These are phyloP conservation scores for Camptogramma bilineatum DNA, from an alignment of 2,888 invertebrate species.

Conservation along the genomic window DNA sequence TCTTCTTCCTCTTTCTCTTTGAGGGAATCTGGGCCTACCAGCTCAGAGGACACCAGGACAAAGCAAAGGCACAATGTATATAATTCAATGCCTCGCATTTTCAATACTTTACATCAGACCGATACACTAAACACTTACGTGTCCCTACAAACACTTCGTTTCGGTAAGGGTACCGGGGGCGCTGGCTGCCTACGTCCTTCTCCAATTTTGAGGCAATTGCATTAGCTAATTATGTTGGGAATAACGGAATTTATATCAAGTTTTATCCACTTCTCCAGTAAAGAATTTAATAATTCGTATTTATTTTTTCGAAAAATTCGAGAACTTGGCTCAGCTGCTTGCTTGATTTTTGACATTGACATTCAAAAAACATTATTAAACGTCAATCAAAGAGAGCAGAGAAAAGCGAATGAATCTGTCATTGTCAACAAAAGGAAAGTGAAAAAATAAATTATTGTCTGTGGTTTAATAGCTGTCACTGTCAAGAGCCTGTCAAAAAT, in stretches of 20 bases:
- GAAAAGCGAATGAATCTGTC: too few species aligned
- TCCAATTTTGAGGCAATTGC: not conserved
- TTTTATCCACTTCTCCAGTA: not conserved
- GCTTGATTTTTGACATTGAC: not conserved
- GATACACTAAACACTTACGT: slow-evolving; percentile 67
- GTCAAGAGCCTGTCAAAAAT: too few species aligned
- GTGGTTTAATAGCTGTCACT: too few species aligned
- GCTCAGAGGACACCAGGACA: slow-evolving; percentile 62
- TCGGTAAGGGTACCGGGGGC: slow-evolving; percentile 2
- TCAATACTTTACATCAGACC: slow-evolving; percentile 48
- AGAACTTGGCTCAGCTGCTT: not conserved
- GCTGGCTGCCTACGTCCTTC: not conserved
- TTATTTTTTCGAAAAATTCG: not conserved
- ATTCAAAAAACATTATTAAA: not conserved
- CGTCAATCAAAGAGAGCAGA: too few species aligned
- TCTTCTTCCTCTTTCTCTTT: slow-evolving; percentile 60
- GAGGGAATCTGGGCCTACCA: slow-evolving; percentile 67
- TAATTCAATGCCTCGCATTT: slow-evolving; percentile 64
- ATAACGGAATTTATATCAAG: not conserved
- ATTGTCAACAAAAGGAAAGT: too few species aligned
- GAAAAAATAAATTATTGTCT: too few species aligned
- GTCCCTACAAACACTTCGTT: slow-evolving; percentile 54
- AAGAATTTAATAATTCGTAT: not conserved
- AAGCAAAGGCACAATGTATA: slow-evolving; percentile 64
- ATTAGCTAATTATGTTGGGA: not conserved